A percentile compares a stretch with the other conserved stretches of the same genome.
These are phyloP conservation scores for Bellardia pandia DNA, from an alignment of 2,888 invertebrate genomes.

Conservation along the genomic window DNA sequence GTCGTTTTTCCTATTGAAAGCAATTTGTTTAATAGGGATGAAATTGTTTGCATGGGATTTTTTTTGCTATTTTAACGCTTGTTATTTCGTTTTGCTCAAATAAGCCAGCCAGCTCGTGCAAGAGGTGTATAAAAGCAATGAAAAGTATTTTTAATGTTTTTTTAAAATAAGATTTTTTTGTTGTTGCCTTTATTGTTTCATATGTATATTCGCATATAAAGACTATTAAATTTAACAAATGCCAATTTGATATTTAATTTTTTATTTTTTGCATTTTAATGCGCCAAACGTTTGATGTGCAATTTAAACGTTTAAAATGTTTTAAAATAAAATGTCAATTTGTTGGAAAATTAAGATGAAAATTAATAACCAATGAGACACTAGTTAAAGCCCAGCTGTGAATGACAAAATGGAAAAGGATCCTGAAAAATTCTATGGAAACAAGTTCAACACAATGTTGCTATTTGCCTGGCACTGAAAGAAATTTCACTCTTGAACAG, in stretches of 20 bases:
- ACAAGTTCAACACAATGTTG: too few species aligned
- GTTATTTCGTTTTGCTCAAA: slow-evolving; percentile 49
- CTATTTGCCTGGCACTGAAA: too few species aligned
- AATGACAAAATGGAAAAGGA: too few species aligned
- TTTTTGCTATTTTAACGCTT: slow-evolving; percentile 65
- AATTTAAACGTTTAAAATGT: slow-evolving; percentile 37
- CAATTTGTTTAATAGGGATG: slow-evolving; percentile 73
- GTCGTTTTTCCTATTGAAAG: slow-evolving; percentile 56
- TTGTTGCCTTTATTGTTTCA: slow-evolving; percentile 38
- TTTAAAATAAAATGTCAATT: slow-evolving; percentile 33
- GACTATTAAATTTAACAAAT: slow-evolving; percentile 69
- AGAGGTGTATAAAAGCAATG: slow-evolving; percentile 66
- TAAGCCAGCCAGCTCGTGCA: slow-evolving; percentile 23
- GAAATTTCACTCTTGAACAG: too few species aligned
- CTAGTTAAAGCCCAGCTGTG: too few species aligned
- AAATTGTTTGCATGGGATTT: slow-evolving; percentile 66
- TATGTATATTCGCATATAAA: slow-evolving; percentile 37
- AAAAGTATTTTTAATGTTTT: slow-evolving; percentile 69
- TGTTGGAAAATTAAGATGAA: slow-evolving; percentile 17
- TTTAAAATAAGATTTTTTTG: slow-evolving; percentile 54
- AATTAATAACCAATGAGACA: background rate
- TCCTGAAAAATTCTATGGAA: too few species aligned
- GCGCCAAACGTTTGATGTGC: slow-evolving; percentile 14
- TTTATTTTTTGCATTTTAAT: slow-evolving; percentile 65
- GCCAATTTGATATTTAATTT: slow-evolving; percentile 65